Base-by-base conservation (phyloP, 2,888 invertebrate species). In the Drosophila birchii region DNA sequence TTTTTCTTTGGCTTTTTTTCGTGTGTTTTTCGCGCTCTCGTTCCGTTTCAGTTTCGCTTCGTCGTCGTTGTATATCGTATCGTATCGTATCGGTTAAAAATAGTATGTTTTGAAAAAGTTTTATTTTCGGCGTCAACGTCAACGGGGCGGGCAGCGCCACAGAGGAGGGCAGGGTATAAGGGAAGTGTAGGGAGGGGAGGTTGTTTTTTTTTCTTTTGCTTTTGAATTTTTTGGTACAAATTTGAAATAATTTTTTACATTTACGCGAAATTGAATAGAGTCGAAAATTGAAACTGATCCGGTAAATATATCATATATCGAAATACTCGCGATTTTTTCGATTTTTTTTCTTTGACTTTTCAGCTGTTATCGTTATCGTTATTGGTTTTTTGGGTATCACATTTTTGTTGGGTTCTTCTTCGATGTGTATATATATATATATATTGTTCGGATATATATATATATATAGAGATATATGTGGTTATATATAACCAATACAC, bases 121-220 rank as follows among this genome's bases (percentile, higher is more conserved):
- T 89, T 86, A 86, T 86, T 86, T 86, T 86, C 88, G 86, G 89
- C 85, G 86, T 85, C 88, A 86, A 86, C 86, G 86, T 86, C 86
- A 86, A 85, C 86, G 84, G 73, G 73, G 78, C 80, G 75, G 69
- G 68, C 71, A 66, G 38, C 41, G 26, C 34, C 51, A 23, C 16
- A 56, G n/a, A n/a, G n/a, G n/a, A 26, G 51, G 43, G 49, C 53
- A 29, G 53, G 56, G 45, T 26, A 26, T 26, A n/a, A 39, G 45
- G 58, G 45, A 36, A 23, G 49, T 53, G 45, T 26, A 14, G 39
- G 47, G 68, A 23, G 4, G 6, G 20, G 59, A 34, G 61, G 53
- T 51, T 51, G 34, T 51, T 45, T 39, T 45, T 45, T 23, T 20
- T 8, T n/a, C n/a, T n/a, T n/a, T 23, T 23, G 26, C 16, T 20